Evolutionary conservation across 2,888 invertebrate genomes (phyloP).

Genomic region (Amphipyra berbera): DNA sequence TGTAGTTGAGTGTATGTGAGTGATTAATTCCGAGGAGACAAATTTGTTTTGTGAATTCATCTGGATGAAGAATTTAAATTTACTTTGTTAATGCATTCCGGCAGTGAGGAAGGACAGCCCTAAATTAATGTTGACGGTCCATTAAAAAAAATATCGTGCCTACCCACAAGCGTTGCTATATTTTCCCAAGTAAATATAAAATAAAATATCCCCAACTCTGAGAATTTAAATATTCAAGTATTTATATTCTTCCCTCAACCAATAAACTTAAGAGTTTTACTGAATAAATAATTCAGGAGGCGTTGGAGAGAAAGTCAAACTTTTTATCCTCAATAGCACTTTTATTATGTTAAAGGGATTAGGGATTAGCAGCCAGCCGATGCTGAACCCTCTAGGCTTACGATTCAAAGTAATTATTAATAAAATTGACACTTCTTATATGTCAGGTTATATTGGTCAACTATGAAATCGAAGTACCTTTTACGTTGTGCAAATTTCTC

Average conservation of each 20-base stretch:
- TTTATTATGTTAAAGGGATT: slow-evolving; percentile 72
- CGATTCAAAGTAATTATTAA: slow-evolving; percentile 51
- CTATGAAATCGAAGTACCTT: slow-evolving; percentile 18
- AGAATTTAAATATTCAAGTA: slow-evolving; percentile 69
- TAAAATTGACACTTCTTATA: slow-evolving; percentile 52
- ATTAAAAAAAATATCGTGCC: background rate
- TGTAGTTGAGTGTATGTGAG: too few relatives aligned
- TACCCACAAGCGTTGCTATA: slow-evolving; percentile 1
- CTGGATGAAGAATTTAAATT: background rate
- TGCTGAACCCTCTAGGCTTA: slow-evolving; percentile 50
- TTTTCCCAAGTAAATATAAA: slow-evolving; percentile 36
- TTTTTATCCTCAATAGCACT: slow-evolving; percentile 73
- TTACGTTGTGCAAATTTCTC: slow-evolving; percentile 26
- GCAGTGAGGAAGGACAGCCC: background rate
- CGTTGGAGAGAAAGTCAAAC: slow-evolving; percentile 71
- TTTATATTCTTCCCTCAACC: slow-evolving; percentile 63
- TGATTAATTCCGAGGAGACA: too few relatives aligned
- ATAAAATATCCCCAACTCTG: slow-evolving; percentile 31
- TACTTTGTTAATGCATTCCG: background rate
- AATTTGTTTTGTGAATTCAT: too few relatives aligned
- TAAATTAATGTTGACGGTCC: background rate
- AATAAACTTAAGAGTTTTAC: slow-evolving; percentile 72
- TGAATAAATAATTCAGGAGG: slow-evolving; percentile 80
- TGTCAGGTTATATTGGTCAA: slow-evolving; percentile 49
- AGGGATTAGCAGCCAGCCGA: slow-evolving; percentile 64